phyloP scores from a whole-genome alignment of 2,888 invertebrate genomes.

The Nephrotoma appendiculata region DNA sequence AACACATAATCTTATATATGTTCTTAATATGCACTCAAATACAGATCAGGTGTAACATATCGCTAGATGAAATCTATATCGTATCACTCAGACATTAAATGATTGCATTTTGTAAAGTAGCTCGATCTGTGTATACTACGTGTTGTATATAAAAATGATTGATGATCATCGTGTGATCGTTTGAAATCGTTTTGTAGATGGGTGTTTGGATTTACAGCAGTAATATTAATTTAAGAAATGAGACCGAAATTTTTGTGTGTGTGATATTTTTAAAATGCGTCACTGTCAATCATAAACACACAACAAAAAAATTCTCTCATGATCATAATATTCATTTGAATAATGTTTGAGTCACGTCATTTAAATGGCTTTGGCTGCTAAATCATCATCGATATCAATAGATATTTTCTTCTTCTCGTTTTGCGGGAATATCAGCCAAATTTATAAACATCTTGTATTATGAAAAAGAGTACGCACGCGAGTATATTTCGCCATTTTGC shows the following conservation, averaged over 20 bases:
- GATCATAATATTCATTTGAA: background rate
- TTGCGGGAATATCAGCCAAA: background rate
- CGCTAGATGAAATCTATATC: background rate
- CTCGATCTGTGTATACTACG: background rate
- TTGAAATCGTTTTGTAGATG: background rate
- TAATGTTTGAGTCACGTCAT: background rate
- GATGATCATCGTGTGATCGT: background rate
- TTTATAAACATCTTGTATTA: background rate
- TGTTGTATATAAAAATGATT: background rate
- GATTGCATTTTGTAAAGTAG: background rate
- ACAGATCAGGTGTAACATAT: background rate
- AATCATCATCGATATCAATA: background rate
- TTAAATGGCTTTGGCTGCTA: background rate
- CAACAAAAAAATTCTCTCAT: background rate
- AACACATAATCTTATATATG: background rate
- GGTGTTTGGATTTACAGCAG: background rate
- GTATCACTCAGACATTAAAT: background rate
- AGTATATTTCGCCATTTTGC: background rate
- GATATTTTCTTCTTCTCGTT: background rate
- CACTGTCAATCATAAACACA: background rate
- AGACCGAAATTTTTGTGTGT: background rate
- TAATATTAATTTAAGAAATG: background rate
- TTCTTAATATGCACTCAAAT: background rate
- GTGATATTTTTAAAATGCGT: background rate
- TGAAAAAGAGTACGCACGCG: background rate